Percentiles rank a stretch among this genome's conserved stretches.
phyloP scores from a whole-genome alignment of 1,140 invertebrate genomes.

The Orchesella cincta region DNA sequence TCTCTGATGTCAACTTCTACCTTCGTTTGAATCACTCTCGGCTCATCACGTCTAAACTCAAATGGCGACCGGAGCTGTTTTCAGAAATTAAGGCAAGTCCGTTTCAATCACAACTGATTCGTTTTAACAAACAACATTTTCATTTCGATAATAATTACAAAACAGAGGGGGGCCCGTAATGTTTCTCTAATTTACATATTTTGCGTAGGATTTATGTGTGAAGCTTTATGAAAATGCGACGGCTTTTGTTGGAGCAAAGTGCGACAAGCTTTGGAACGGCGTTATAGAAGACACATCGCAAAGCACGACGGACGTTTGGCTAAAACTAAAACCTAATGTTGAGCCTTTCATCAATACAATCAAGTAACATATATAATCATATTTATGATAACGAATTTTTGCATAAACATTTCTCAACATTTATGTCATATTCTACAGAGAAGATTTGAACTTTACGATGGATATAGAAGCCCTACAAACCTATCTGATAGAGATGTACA shows the following conservation, averaged over 20 bases:
- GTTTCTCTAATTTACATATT: conserved; percentile 3
- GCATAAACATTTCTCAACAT: too few species aligned
- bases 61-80: conserved; percentile 75
- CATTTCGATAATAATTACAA: too few species aligned
- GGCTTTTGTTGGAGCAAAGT: background rate
- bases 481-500: conserved; percentile 74
- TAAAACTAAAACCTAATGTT: background rate
- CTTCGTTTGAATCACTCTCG: conserved; percentile 80
- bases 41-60: conserved; percentile 73
- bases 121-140: too few species aligned
- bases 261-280: background rate
- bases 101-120: conserved; percentile 26
- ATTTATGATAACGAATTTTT: too few species aligned
- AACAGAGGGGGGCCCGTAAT: too few species aligned
- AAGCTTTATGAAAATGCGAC: conserved; percentile 4
- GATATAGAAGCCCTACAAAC: conserved; percentile 70
- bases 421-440: conserved; percentile 57
- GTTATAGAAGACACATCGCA: conserved; percentile 14
- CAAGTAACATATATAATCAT: too few species aligned
- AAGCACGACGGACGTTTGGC: background rate
- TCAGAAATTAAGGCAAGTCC: conserved; percentile 61
- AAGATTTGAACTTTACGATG: conserved; percentile 69
- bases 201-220: conserved; percentile 6
- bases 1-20: conserved; percentile 75
- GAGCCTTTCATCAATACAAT: background rate